Evolutionary conservation across 2,797 vertebrate genomes (phyloP), one percentile per base, ranked within the genome.

Genomic region (Pogonophryne albipinna): DNA sequence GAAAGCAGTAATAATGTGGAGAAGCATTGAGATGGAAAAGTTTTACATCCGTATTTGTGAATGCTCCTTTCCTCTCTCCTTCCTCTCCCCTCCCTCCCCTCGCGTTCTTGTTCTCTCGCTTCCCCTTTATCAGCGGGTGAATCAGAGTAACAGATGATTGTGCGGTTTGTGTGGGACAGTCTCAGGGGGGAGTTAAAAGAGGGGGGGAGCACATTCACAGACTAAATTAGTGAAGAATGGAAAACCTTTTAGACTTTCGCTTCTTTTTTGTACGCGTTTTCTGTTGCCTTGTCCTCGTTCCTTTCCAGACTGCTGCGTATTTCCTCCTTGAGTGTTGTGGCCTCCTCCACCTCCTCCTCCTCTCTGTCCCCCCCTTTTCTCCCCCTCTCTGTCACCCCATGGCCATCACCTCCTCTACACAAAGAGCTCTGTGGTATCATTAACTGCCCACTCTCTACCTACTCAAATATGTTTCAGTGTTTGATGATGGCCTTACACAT

Each of bases 91-190:
- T 70, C 72, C 71, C 61, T 65, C 53, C 42, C 70, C 45, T 38
- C 70, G 73, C 23, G 45, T 59, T 76, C 67, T 79, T 64, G 51
- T 74, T 78, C 70, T 76, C 80, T 66, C 46, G 84, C 79, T 84
- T 83, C 63, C 78, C 81, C 86, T 88, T 84, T 89, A 89, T 91
- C 89, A 86, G 19, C 0, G 74, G 82, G 71, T 91, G 89, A 88
- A 90, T 89, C 87, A 77, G 80, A 87, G 89, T 80, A 91, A 85
- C 87, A 87, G 88, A 87, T 83, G 87, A 91, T 91, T 89, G 87
- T 85, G 86, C 7, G 63, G 80, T 81, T 88, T 91, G 81, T 90
- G 86, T 86, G 78, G 79, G 71, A 68, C 77, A 62, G 84, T 91
- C 90, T 90, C 85, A 46, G 59, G 78, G 82, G 87, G 84, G 64